These are phyloP conservation scores for Panulirus ornatus DNA, from an alignment of 1,140 invertebrate species.

Conservation along the genomic window DNA sequence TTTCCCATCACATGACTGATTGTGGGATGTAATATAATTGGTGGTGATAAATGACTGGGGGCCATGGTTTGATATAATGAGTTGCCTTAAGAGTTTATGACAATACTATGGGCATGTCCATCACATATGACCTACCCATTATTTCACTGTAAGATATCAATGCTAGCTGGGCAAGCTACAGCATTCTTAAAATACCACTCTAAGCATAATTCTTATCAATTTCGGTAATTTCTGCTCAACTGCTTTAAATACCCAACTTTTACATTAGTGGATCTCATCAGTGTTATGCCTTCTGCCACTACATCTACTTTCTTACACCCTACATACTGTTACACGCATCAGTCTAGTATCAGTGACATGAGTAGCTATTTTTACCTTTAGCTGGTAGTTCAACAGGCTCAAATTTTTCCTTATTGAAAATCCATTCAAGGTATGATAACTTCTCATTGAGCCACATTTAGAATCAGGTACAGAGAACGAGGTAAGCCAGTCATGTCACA, in stretches of 20 bases:
- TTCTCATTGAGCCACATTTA: slow-evolving; percentile 30
- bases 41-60: not conserved
- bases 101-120: not conserved
- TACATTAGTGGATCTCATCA: not conserved
- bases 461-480: slow-evolving; percentile 55
- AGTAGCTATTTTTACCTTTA: slow-evolving; percentile 2
- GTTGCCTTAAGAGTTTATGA: not conserved
- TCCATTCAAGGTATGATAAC: slow-evolving; percentile 3
- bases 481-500: slow-evolving; percentile 50
- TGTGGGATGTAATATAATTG: no score
- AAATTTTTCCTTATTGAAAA: not conserved
- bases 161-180: not conserved
- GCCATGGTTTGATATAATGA: not conserved
- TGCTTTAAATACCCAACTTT: slow-evolving; percentile 28
- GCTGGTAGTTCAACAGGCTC: not conserved
- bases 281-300: slow-evolving; percentile 19
- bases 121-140: not conserved
- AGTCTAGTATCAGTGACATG: slow-evolving; percentile 47
- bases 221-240: slow-evolving; percentile 32
- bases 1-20: no score
- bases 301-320: slow-evolving; percentile 40
- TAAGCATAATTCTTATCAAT: not conserved
- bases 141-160: not conserved
- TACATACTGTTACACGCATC: slow-evolving; percentile 45
- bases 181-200: not conserved